Evolutionary conservation across 2,888 invertebrate species (phyloP).

Genomic region (Chrysolina americana): DNA sequence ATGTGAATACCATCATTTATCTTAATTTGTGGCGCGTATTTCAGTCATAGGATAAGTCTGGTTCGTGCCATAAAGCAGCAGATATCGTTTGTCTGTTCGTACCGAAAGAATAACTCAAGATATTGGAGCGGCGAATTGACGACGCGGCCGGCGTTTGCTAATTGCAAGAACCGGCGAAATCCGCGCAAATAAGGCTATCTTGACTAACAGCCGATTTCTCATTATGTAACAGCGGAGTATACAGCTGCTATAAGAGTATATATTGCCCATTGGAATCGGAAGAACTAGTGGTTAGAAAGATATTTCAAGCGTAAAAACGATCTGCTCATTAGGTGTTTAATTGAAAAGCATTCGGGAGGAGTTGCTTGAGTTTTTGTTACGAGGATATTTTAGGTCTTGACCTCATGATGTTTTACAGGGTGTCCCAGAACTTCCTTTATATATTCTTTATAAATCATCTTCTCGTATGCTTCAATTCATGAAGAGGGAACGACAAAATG

Average conservation of each 20-base stretch:
- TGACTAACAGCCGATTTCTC: constrained; percentile 41
- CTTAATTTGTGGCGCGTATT: constrained; percentile 53
- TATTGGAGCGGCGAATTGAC: constrained; percentile 52
- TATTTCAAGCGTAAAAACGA: constrained; percentile 1
- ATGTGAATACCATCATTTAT: constrained; percentile 50
- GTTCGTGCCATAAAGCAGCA: constrained; percentile 56
- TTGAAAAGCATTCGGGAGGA: not conserved
- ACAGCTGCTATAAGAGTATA: constrained; percentile 26
- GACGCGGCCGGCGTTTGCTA: constrained; percentile 50
- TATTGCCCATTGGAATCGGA: not conserved
- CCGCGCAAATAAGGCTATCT: constrained; percentile 53
- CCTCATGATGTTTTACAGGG: too few species aligned
- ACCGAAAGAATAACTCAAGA: constrained; percentile 57
- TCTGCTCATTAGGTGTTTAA: not conserved
- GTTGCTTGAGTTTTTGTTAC: not conserved
- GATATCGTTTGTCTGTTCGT: constrained; percentile 59
- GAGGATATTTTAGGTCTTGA: not conserved
- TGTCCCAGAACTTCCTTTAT: too few species aligned
- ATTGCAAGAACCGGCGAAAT: constrained; percentile 53
- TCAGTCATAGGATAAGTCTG: constrained; percentile 49
- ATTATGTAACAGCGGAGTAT: constrained; percentile 45
- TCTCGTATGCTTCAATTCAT: too few species aligned
- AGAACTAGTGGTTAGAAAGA: not conserved
- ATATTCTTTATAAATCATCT: too few species aligned
- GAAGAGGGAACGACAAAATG: too few species aligned